phyloP scores from a whole-genome alignment of 2,888 invertebrate species.

The Stenotaenia linearis region DNA sequence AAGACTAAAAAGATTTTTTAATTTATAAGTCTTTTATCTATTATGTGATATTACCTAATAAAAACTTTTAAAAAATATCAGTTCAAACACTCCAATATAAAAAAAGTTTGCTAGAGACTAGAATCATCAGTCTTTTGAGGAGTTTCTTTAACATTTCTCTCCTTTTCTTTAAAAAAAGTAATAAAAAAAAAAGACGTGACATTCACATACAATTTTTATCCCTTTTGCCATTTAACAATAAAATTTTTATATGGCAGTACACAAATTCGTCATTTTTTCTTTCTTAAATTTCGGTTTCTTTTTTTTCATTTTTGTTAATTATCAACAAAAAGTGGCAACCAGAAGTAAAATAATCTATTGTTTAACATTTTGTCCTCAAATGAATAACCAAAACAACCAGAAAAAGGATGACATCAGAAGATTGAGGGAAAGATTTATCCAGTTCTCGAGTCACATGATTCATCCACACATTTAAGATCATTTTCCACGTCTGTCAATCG shows the following conservation, averaged over 20 bases:
- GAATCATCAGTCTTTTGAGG: not conserved
- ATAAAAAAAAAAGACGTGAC: not conserved
- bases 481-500: constrained; percentile 56
- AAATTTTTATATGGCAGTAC: not conserved
- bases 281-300: not conserved
- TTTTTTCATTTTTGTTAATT: not conserved
- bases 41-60: not conserved
- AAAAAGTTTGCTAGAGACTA: no score
- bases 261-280: not conserved
- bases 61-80: not conserved
- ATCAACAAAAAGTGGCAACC: not conserved
- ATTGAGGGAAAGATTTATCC: not conserved
- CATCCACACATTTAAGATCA: not conserved
- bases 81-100: not conserved
- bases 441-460: not conserved
- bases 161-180: not conserved
- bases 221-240: not conserved
- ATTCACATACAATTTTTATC: not conserved
- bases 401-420: constrained; percentile 3
- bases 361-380: not conserved
- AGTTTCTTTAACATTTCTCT: not conserved
- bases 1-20: not conserved
- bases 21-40: not conserved
- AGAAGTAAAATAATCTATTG: not conserved
- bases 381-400: not conserved